Evolutionary conservation across 2,888 invertebrate species (phyloP), one percentile per base, ranked within the genome.

Genomic region (Tiliacea aurago): DNA sequence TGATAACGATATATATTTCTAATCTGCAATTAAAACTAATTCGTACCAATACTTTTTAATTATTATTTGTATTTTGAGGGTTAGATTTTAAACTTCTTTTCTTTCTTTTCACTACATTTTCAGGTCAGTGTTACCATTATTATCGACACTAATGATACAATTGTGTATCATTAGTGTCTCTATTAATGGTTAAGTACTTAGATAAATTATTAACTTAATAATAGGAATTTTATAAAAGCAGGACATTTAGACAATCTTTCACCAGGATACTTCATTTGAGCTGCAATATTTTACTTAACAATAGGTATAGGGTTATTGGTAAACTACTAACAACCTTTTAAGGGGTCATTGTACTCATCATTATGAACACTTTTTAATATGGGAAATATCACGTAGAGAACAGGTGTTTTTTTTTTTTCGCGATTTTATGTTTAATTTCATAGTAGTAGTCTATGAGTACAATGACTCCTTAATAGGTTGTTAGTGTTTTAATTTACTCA

Each of bases 1-100:
- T 73, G 78, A 73, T 78, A 67, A 58, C 45, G 51, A 23, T 23
- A 61, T 56, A 62, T 76, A 69, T 47, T 47, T 53, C 37, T 47
- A 53, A 77, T 75, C 53, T 53, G 23, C 15, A 15, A 59, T 59
- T 51, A 67, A 77, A 77, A 61, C 11, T 47, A 59, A 74, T 62
- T 75, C 53, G 45, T 41, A 51, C 51, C 58, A 49, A 76, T 68
- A 53, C 37, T 66, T 51, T 47, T 45, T 15, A 7, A 20, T 53
- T 18, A 11, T n/a, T 56, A 10, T 76, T 76, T 51, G 23, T 28
- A 20, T 45, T 45, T 28, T 67, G 58, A 2, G 28, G 59, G 11
- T 45, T 41, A 28, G 15, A 37, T 66, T 66, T 66, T 59, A n/a
- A 67, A n/a, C 68, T 37, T 15, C 18, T 18, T 49, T 0, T 4